Conservation (phyloP, 2,888 invertebrate species). For the Ophion ellenae region DNA sequence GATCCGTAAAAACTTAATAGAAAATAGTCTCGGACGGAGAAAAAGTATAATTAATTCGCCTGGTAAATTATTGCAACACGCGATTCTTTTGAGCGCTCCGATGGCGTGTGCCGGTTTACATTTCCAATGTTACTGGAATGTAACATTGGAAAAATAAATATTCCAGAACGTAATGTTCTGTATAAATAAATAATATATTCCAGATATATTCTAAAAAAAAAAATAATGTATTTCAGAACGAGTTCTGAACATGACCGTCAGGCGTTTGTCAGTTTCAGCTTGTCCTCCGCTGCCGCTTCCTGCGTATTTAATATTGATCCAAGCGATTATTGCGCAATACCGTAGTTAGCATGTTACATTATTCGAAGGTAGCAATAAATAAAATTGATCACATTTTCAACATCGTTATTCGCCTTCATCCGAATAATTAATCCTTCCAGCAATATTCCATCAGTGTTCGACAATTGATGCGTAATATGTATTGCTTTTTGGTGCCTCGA, state of each 20-base stretch:
- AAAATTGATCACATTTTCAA: background rate
- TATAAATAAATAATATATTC: too few relatives aligned
- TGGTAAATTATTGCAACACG: background rate
- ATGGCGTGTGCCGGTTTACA: background rate
- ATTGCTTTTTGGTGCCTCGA: background rate
- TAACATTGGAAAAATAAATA: too few relatives aligned
- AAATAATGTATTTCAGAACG: slow-evolving; percentile 5
- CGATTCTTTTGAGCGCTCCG: background rate
- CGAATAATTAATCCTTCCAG: background rate
- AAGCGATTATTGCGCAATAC: background rate
- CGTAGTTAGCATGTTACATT: background rate
- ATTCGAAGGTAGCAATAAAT: background rate
- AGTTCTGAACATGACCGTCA: background rate
- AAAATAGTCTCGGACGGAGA: background rate
- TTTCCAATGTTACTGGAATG: background rate
- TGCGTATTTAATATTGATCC: too few relatives aligned
- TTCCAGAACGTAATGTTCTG: too few relatives aligned
- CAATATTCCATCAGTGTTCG: background rate
- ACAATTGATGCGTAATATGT: background rate
- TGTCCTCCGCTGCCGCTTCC: background rate
- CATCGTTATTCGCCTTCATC: background rate
- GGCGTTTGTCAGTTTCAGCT: background rate
- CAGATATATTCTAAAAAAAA: too few relatives aligned
- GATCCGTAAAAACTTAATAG: too few relatives aligned
- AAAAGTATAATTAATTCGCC: background rate